A percentile compares a stretch with the other conserved stretches of the same genome.
phyloP scores from a whole-genome alignment of 2,113 vertebrate species.

The Grammomys dolichurus region DNA sequence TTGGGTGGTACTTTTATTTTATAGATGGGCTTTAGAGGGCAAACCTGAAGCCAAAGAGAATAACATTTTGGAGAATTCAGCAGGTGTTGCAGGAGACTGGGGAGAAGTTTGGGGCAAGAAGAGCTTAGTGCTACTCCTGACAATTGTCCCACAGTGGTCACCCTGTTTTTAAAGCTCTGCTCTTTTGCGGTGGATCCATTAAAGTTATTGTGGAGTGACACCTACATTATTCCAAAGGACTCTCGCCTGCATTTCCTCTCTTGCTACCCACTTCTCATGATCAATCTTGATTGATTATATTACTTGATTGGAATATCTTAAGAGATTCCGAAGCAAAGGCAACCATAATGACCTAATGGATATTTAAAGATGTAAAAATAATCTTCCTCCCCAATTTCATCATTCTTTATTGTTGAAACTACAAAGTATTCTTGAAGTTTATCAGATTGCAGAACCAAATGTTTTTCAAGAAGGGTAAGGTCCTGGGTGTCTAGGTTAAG shows the following conservation, averaged over 20 bases:
- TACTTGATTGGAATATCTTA: background rate
- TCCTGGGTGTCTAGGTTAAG: background rate
- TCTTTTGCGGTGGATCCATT: background rate
- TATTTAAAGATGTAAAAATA: conserved; percentile 42
- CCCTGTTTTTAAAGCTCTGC: background rate
- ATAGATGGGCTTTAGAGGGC: background rate
- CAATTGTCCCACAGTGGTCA: background rate
- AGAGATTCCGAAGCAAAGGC: conserved; percentile 31
- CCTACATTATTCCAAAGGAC: conserved; percentile 1
- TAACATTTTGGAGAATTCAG: background rate
- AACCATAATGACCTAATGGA: background rate
- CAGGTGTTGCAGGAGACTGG: background rate
- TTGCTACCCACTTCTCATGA: background rate
- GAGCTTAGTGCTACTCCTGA: background rate
- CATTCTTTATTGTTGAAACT: conserved; percentile 25
- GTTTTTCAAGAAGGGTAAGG: background rate
- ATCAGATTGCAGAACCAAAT: background rate
- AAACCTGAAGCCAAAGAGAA: background rate
- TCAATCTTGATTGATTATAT: background rate
- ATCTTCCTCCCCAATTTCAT: background rate
- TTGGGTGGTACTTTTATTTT: conserved; percentile 32
- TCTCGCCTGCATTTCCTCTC: background rate
- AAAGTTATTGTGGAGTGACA: background rate
- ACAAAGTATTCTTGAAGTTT: background rate
- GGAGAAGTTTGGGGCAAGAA: background rate